Evolutionary conservation across 2,113 vertebrate genomes (phyloP).

Genomic region (Stictonetta naevosa): DNA sequence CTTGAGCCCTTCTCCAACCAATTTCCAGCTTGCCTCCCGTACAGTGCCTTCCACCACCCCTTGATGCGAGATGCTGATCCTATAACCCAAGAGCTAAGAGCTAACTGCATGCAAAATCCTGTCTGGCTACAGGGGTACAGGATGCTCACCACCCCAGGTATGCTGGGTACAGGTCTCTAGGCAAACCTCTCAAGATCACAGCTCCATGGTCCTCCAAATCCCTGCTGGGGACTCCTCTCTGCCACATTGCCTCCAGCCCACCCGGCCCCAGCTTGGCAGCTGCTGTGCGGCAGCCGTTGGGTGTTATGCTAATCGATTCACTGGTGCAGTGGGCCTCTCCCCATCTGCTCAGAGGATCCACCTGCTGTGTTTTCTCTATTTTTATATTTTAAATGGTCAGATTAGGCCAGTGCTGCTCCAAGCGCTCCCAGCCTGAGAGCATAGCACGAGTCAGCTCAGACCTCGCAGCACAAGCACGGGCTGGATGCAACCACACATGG

Average conservation of each 20-base stretch:
- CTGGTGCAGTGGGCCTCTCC: background rate
- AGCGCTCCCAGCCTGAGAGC: background rate
- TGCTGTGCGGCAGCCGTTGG: background rate
- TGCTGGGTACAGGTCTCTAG: background rate
- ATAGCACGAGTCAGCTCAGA: background rate
- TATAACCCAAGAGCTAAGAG: accelerated
- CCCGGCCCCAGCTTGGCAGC: slow-evolving; percentile 11
- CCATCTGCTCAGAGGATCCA: slow-evolving; percentile 65
- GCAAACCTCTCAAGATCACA: background rate
- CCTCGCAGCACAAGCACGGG: background rate
- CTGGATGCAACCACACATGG: background rate
- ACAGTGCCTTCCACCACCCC: background rate
- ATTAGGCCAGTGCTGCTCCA: slow-evolving; percentile 1
- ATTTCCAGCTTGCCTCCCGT: background rate
- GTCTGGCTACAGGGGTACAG: accelerated
- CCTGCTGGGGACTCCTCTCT: background rate
- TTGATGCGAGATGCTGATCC: accelerated
- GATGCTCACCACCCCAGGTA: background rate
- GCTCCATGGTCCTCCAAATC: background rate
- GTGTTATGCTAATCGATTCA: slow-evolving; percentile 60
- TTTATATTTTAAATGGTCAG: background rate
- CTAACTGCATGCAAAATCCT: accelerated
- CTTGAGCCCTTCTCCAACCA: background rate
- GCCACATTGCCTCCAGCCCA: background rate
- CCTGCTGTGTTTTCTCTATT: slow-evolving; percentile 22